Evolutionary conservation across 2,113 vertebrate species (phyloP).

Genomic region (Elgaria multicarinata): DNA sequence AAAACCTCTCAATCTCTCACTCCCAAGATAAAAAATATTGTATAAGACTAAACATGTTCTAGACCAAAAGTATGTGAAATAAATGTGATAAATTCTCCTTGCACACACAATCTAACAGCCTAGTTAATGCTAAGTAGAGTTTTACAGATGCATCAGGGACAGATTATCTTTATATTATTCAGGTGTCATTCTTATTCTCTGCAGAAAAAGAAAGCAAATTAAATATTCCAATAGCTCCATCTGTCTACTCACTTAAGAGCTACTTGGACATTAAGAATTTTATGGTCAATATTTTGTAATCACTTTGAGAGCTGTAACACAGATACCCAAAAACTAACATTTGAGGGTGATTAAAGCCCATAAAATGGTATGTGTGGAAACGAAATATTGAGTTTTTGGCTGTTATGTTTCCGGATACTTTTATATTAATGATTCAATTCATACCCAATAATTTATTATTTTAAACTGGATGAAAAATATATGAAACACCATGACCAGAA

Average conservation of each 20-base stretch:
- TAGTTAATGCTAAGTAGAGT: neutral
- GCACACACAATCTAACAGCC: fast-evolving
- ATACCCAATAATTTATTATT: neutral
- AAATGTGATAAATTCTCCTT: neutral
- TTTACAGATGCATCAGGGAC: neutral
- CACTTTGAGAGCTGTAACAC: neutral
- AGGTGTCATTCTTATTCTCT: neutral
- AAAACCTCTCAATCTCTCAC: neutral
- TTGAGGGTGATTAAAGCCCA: neutral
- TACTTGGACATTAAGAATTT: neutral
- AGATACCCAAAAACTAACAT: neutral
- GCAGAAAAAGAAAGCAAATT: neutral
- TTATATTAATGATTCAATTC: neutral
- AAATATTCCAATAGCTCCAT: neutral
- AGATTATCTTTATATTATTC: neutral
- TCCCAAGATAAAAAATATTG: conserved; percentile 2
- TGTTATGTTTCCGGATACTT: neutral
- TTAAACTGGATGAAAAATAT: neutral
- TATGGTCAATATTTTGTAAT: neutral
- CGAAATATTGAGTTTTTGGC: neutral
- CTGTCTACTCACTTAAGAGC: neutral
- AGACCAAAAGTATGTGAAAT: neutral
- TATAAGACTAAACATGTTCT: neutral
- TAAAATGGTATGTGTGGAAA: neutral
- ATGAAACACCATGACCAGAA: neutral